Percentiles rank a stretch among this genome's conserved stretches.
phyloP scores from a whole-genome alignment of 2,888 invertebrate species.

The Sarcophaga rosellei region DNA sequence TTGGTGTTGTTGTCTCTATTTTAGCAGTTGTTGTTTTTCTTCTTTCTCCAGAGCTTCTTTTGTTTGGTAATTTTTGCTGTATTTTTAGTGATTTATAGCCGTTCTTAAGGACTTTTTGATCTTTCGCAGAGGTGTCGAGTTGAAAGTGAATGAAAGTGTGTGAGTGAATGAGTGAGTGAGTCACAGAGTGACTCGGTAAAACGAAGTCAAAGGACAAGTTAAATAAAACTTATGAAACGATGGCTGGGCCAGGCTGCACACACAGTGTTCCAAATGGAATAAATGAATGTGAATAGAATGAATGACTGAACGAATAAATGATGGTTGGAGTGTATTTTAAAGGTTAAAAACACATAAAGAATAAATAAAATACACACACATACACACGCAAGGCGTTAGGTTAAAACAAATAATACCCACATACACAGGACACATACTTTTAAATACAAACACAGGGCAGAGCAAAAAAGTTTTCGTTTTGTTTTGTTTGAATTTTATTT shows the following conservation, averaged over 20 bases:
- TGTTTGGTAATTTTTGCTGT: conserved; percentile 37
- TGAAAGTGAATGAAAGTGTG: conserved; percentile 7
- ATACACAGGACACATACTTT: not conserved
- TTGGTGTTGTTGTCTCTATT: not conserved
- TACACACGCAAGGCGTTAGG: not conserved
- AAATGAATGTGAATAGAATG: conserved; percentile 39
- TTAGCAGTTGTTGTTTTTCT: not conserved
- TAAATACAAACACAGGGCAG: not conserved
- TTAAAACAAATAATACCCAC: not conserved
- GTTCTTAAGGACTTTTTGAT: conserved; percentile 63
- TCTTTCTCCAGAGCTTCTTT: not conserved
- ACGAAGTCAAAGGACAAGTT: no score
- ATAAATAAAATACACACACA: not conserved
- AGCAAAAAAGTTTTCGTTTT: conserved; percentile 36
- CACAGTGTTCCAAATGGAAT: not conserved
- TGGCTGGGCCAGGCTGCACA: not conserved
- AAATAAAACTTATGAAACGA: no score
- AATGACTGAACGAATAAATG: not conserved
- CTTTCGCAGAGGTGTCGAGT: conserved; percentile 58
- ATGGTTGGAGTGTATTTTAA: conserved; percentile 27
- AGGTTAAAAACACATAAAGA: conserved; percentile 26
- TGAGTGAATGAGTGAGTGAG: conserved; percentile 22
- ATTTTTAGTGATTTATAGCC: conserved; percentile 58
- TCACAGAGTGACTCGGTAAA: no score
- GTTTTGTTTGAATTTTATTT: conserved; percentile 75